Conservation (phyloP, 2,888 invertebrate species). For the Holacanthella duospinosa region DNA sequence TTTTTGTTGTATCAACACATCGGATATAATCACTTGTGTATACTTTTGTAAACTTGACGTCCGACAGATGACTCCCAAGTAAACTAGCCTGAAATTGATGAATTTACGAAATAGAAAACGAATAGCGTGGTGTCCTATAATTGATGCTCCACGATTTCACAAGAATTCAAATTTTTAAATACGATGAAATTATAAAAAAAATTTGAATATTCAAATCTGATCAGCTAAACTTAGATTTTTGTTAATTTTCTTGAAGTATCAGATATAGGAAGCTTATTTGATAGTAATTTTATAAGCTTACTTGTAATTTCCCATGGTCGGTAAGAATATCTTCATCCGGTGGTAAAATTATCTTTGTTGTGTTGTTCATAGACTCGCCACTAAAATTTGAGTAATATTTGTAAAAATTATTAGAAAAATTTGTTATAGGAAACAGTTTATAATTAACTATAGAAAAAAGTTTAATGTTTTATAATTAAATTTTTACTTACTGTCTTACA, state of each 20-base stretch:
- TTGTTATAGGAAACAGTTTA: too few relatives aligned
- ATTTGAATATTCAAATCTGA: too few relatives aligned
- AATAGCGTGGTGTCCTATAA: too few relatives aligned
- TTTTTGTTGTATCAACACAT: conserved; percentile 8
- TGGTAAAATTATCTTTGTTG: not conserved
- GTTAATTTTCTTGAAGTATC: not conserved
- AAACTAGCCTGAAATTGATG: conserved; percentile 8
- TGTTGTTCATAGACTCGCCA: conserved; percentile 12
- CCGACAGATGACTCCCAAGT: conserved; percentile 3
- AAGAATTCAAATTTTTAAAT: too few relatives aligned
- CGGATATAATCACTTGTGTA: conserved; percentile 10
- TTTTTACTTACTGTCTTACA: too few relatives aligned
- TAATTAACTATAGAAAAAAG: too few relatives aligned
- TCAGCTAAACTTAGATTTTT: not conserved
- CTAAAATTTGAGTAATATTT: conserved; percentile 4
- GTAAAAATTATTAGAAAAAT: not conserved
- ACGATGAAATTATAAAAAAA: not conserved
- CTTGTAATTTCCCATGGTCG: conserved; percentile 8
- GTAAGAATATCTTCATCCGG: conserved; percentile 12
- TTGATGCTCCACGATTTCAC: too few relatives aligned
- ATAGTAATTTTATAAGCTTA: not conserved
- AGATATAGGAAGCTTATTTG: not conserved
- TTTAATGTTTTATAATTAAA: too few relatives aligned
- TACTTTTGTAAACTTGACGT: conserved; percentile 10
- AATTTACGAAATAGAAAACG: too few relatives aligned